Evolutionary conservation across 2,797 vertebrate species (phyloP).

Genomic region (Limnodromus scolopaceus): DNA sequence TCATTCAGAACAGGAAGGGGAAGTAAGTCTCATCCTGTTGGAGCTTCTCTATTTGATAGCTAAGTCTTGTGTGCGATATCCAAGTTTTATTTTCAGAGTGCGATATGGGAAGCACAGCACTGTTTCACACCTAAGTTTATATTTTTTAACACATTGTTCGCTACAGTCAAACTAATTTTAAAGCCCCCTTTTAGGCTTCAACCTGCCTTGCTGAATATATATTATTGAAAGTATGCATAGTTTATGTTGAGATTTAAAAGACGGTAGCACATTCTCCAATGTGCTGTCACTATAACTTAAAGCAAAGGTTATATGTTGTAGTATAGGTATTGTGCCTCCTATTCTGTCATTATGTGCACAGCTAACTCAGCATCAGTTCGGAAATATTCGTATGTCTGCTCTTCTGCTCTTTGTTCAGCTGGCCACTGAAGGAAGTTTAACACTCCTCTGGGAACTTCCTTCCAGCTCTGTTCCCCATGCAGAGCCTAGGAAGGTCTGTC

Average conservation of each 20-base stretch:
- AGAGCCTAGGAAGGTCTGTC: neutral
- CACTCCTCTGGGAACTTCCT: neutral
- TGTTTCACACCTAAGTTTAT: neutral
- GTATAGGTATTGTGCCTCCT: neutral
- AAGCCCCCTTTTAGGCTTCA: neutral
- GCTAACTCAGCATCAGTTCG: neutral
- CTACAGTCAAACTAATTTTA: neutral
- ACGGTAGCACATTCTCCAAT: neutral
- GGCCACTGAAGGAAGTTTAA: neutral
- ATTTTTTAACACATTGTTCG: neutral
- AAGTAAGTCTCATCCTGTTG: neutral
- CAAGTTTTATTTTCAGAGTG: neutral
- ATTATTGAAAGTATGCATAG: neutral
- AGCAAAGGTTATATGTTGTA: neutral
- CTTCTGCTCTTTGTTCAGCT: neutral
- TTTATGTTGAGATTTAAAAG: neutral
- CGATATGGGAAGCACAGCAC: accelerated
- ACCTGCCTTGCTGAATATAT: neutral
- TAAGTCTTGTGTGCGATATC: neutral
- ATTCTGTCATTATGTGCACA: neutral
- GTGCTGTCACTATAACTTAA: neutral
- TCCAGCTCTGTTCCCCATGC: neutral
- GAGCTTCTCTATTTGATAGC: neutral
- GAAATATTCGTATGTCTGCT: neutral
- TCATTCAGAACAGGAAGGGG: neutral